Percentiles rank a stretch among this genome's conserved stretches.
Evolutionary conservation across 2,888 invertebrate genomes (phyloP).

Genomic region (Xylocampa areola): DNA sequence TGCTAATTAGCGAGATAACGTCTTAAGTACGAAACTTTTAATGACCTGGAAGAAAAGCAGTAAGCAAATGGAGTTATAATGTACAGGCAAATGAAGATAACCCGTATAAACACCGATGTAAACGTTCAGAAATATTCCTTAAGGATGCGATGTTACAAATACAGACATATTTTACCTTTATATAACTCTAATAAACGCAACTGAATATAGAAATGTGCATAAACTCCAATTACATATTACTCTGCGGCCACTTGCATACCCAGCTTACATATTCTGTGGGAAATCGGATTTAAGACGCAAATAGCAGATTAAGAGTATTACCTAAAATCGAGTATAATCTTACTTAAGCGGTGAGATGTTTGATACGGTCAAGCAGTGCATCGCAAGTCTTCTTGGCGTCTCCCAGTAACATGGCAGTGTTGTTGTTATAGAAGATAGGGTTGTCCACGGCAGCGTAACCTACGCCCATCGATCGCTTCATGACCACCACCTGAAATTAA

Average conservation of each 20-base stretch:
- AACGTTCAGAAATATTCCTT: no score
- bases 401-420: constrained; percentile 96
- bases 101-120: no score
- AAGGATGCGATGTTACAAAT: no score
- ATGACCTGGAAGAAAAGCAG: neutral
- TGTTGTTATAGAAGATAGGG: constrained; percentile 97
- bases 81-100: neutral
- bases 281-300: no score
- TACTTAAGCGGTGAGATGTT: constrained; percentile 74
- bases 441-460: constrained; percentile 98
- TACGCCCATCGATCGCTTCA: constrained; percentile 96
- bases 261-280: no score
- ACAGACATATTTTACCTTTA: no score
- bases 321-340: constrained; percentile 31
- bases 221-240: no score
- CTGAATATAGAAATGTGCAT: no score
- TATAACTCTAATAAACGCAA: no score
- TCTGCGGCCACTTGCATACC: no score
- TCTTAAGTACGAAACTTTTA: constrained; percentile 3
- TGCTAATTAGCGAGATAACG: no score
- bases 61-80: constrained; percentile 16
- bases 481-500: constrained; percentile 93
- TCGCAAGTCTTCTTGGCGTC: constrained; percentile 98
- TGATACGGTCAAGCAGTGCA: constrained; percentile 92
- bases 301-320: constrained; percentile 12